Evolutionary conservation across 2,113 vertebrate species (phyloP).

Genomic region (Antechinus stuartii): DNA sequence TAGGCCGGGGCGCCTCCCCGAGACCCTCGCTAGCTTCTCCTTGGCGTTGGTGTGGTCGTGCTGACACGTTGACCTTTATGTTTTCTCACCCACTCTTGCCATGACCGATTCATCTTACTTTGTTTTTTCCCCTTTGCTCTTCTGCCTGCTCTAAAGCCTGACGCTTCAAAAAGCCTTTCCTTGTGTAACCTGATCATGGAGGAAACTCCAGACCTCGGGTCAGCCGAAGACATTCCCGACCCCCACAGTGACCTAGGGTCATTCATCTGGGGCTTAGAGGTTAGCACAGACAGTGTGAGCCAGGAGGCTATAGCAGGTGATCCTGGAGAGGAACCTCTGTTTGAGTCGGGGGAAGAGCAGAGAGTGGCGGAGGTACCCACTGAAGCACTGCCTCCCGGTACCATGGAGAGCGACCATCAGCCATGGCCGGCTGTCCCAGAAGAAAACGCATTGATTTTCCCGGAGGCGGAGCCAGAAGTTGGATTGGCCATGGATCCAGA

Average conservation of each 20-base stretch:
- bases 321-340: slow-evolving; percentile 68
- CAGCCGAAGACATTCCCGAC: slow-evolving; percentile 85
- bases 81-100: slow-evolving; percentile 84
- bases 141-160: slow-evolving; percentile 87
- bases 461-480: slow-evolving; percentile 75
- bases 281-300: slow-evolving; percentile 85
- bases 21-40: slow-evolving; percentile 67
- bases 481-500: slow-evolving; percentile 81
- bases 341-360: slow-evolving; percentile 78
- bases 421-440: slow-evolving; percentile 75
- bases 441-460: slow-evolving; percentile 75
- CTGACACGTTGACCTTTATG: slow-evolving; percentile 75
- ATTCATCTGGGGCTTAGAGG: slow-evolving; percentile 89
- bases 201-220: slow-evolving; percentile 84
- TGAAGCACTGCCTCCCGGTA: slow-evolving; percentile 59
- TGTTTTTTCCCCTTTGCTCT: slow-evolving; percentile 86
- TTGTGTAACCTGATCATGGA: slow-evolving; percentile 88
- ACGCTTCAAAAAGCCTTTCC: slow-evolving; percentile 91
- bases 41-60: slow-evolving; percentile 67
- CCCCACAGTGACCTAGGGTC: slow-evolving; percentile 85
- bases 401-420: slow-evolving; percentile 71
- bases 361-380: slow-evolving; percentile 55
- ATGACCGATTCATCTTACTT: slow-evolving; percentile 87
- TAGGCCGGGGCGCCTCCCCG: slow-evolving; percentile 71
- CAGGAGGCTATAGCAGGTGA: slow-evolving; percentile 79